Evolutionary conservation across 2,113 vertebrate genomes (phyloP), one percentile per base, ranked within the genome.

Genomic region (Saguinus imperator): DNA sequence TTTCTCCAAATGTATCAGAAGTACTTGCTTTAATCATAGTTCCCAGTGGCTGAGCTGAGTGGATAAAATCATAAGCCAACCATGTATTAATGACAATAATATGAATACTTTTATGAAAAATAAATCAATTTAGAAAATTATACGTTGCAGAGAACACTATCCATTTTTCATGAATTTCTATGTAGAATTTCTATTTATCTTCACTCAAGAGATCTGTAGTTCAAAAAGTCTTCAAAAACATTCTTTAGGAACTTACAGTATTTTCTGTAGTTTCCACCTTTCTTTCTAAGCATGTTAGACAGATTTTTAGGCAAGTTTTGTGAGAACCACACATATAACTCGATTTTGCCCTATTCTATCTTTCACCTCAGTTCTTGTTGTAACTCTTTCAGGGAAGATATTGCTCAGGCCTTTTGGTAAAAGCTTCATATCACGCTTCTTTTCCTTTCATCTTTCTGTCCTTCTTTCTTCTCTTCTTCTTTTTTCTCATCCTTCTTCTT

Each of bases 1-100:
- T 52, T 97, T 97, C 86, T 93, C 29, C 18, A 96, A 85, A 81
- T n/a, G 84, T 92, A 85, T 2, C 21, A 83, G 75, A 88, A 82
- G 0, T 61, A 27, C 3, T 37, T 48, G 25, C 6, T 95, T 80
- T 77, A 96, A 93, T 23, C 0, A 48, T 92, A 80, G 77, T 37
- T 37, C 17, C 68, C 95, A 91, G 85, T 93, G n/a, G 55, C 32
- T 85, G 27, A 66, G 37, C 8, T 43, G 32, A 86, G 40, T 43
- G 57, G 50, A 66, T 75, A 93, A 91, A 87, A 82, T 70, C 13
- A n/a, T 82, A 88, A 66, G 37, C 57, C 83, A 73, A 43, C 13
- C 20, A 85, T 45, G 58, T 55, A 68, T 79, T 92, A 93, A 80
- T 94, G 70, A 55, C 21, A 52, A 66, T 75, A 52, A 85, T 80